These are phyloP conservation scores for Stenolophus ochropezus DNA, from an alignment of 2,888 invertebrate species.

Conservation along the genomic window DNA sequence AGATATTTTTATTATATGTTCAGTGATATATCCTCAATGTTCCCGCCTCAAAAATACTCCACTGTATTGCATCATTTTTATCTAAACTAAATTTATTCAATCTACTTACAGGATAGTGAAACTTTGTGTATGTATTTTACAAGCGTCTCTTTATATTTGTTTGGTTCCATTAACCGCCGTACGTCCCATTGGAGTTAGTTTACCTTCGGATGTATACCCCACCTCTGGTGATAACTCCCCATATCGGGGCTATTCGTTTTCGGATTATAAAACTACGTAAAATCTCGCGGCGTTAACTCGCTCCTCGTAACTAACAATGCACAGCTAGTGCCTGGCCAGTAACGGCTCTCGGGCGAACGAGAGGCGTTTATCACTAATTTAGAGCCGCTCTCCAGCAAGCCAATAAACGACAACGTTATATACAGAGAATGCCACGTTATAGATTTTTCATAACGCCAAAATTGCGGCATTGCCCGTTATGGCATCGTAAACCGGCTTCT, in stretches of 20 bases:
- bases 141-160: background rate
- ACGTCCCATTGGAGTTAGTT: background rate
- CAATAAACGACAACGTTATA: constrained; percentile 46
- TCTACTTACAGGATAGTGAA: no score
- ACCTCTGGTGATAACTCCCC: background rate
- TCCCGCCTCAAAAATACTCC: no score
- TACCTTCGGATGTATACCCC: background rate
- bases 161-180: background rate
- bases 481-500: constrained; percentile 39
- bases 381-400: constrained; percentile 3
- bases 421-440: constrained; percentile 33
- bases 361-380: constrained; percentile 39
- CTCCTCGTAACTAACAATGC: constrained; percentile 3
- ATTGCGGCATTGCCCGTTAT: constrained; percentile 46
- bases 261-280: background rate
- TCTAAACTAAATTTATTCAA: no score
- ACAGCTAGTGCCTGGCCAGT: background rate
- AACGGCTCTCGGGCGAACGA: constrained; percentile 3
- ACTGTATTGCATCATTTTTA: no score
- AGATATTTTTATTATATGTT: no score
- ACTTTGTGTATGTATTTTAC: no score
- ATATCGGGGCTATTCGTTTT: background rate
- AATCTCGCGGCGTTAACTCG: background rate
- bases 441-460: constrained; percentile 54
- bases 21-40: no score